Evolutionary conservation across 2,113 vertebrate species (phyloP), one percentile per base, ranked within the genome.

Genomic region (Anolis carolinensis): DNA sequence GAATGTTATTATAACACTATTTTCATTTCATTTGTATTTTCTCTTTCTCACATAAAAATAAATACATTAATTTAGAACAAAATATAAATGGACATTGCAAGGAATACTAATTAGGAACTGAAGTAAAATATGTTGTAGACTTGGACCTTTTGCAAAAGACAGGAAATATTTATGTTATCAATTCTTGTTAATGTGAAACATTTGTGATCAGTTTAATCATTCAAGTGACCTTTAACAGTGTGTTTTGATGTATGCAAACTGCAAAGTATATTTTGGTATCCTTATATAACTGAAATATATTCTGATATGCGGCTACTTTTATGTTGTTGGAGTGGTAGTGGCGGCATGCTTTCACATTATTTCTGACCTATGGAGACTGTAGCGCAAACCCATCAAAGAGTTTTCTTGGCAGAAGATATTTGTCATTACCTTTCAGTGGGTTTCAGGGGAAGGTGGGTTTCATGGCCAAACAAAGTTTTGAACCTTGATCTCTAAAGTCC

Each of bases 41-140:
- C 5, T 59, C 81, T 85, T 86, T 18, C 0, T 10, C 7, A 0
- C 3, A 18, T 62, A 70, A 75, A 84, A 91, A 39, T 81, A 86
- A 86, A 21, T 59, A 0, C 87, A 82, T 44, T 77, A 6, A 81
- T 77, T 39, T 0, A 78, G n/a, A 55, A 34, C 74, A 23, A 0
- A 55, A 86, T 21, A 34, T 67, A 80, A 9, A 0, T 13, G 85
- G 44, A 91, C 84, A 8, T 2, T 81, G 30, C 83, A 81, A 84
- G 79, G 25, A 62, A 18, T 67, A 81, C 36, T 70, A 80, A 75
- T 74, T 74, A 73, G n/a, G 23, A 52, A 76, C 4, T 11, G 8
- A 27, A 84, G 7, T 85, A 30, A 87, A 88, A 87, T 68, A 30
- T 88, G 4, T 8, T 87, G 44, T 1, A 73, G 0, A 75, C n/a